These are phyloP conservation scores for Disparrhopalites patrizii DNA, from an alignment of 2,888 invertebrate genomes.

Conservation along the genomic window DNA sequence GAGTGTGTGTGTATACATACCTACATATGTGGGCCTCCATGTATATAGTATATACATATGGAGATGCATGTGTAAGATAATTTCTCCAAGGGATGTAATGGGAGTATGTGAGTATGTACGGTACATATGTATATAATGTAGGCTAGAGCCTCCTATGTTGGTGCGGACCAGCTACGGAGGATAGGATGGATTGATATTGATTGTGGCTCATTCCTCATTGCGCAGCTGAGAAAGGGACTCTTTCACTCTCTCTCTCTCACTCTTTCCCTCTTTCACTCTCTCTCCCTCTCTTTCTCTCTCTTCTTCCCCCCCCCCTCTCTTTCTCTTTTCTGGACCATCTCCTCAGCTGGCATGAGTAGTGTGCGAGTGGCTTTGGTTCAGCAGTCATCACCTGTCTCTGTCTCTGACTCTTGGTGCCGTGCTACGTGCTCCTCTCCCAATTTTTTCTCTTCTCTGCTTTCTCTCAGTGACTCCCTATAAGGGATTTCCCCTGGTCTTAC, in stretches of 20 bases:
- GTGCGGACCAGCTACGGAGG: background rate
- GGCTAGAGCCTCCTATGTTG: background rate
- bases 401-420: too few relatives aligned
- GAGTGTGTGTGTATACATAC: background rate
- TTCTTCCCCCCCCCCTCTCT: background rate
- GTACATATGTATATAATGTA: too few relatives aligned
- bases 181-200: constrained; percentile 25
- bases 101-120: too few relatives aligned
- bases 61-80: background rate
- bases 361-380: too few relatives aligned
- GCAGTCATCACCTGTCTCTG: too few relatives aligned
- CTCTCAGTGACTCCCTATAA: too few relatives aligned
- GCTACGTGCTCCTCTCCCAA: too few relatives aligned
- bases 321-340: too few relatives aligned
- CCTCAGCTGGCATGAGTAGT: too few relatives aligned
- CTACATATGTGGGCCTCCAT: background rate
- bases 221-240: constrained; percentile 16
- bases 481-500: too few relatives aligned
- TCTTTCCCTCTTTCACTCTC: background rate
- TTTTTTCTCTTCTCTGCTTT: too few relatives aligned
- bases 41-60: background rate
- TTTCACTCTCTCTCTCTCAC: background rate
- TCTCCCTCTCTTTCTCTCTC: background rate
- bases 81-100: background rate
- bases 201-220: constrained; percentile 25